A percentile compares a stretch with the other conserved stretches of the same genome.
Conservation (phyloP, 2,797 vertebrate genomes). For the Erpetoichthys calabaricus region DNA sequence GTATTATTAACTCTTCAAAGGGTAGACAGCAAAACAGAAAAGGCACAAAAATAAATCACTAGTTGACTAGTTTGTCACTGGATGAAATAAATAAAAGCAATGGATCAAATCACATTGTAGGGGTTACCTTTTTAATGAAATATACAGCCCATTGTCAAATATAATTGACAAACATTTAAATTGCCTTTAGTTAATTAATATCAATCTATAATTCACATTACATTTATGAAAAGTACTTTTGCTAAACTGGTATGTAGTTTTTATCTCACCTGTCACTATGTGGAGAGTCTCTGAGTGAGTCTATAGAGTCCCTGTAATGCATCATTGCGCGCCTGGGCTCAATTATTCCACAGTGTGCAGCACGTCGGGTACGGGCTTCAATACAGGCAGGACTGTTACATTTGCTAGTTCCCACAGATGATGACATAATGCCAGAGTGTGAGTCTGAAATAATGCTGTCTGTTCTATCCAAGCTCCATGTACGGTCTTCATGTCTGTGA, state of each 20-base stretch:
- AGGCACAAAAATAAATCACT: no score
- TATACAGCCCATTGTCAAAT: no score
- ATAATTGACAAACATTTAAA: no score
- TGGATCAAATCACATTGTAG: no score
- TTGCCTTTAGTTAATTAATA: no score
- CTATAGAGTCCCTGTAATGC: constrained; percentile 81
- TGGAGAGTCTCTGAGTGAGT: constrained; percentile 86
- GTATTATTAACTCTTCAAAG: no score
- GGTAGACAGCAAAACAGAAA: no score
- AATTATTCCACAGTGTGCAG: constrained; percentile 65
- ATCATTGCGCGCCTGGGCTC: constrained; percentile 57
- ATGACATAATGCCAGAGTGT: constrained; percentile 82
- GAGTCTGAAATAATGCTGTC: constrained; percentile 88
- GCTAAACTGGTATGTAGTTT: background rate
- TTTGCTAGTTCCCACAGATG: constrained; percentile 91
- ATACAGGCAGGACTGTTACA: constrained; percentile 92
- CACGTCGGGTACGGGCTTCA: constrained; percentile 77
- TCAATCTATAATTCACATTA: no score
- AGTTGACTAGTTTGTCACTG: no score
- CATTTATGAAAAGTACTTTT: no score
- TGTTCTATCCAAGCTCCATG: constrained; percentile 87
- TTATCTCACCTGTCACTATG: constrained; percentile 84
- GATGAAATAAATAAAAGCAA: no score
- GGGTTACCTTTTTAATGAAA: no score
- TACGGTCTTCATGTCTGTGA: constrained; percentile 81